Conservation (phyloP, 2,888 invertebrate genomes). For the Drosophila kuntzei region DNA sequence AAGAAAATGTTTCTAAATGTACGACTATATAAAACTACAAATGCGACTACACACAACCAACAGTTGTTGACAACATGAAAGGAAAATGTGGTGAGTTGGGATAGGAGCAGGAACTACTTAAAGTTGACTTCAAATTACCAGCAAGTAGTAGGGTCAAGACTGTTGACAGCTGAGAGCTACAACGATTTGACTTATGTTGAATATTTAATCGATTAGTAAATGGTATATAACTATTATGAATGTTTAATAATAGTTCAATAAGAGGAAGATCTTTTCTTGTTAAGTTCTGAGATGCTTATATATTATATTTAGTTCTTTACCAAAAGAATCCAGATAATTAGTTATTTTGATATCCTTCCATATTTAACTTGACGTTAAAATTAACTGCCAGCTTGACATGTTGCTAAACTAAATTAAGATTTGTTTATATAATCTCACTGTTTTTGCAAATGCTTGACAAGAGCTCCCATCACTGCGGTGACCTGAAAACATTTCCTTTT, state of each 20-base stretch:
- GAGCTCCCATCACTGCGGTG: too few species aligned
- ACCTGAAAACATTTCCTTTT: too few species aligned
- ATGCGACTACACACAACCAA: conserved; percentile 44
- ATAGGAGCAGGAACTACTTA: neutral
- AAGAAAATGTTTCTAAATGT: conserved; percentile 66
- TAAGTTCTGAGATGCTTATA: neutral
- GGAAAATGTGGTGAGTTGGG: neutral
- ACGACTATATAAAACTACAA: conserved; percentile 47
- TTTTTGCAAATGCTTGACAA: too few species aligned
- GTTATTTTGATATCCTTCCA: too few species aligned
- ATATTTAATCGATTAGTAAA: conserved; percentile 13
- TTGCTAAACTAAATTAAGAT: too few species aligned
- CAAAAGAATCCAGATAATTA: neutral
- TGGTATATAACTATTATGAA: neutral
- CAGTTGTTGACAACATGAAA: conserved; percentile 25
- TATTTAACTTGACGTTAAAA: too few species aligned
- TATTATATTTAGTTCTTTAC: neutral
- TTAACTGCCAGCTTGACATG: too few species aligned
- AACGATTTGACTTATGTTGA: conserved; percentile 21
- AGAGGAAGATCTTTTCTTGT: neutral
- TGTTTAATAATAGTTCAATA: neutral
- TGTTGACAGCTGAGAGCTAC: conserved; percentile 47
- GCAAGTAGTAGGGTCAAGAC: conserved; percentile 34
- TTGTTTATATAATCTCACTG: too few species aligned
- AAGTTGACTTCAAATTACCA: conserved; percentile 15